phyloP scores from a whole-genome alignment of 2,888 invertebrate genomes.

The Drosophila fulvimacula region DNA sequence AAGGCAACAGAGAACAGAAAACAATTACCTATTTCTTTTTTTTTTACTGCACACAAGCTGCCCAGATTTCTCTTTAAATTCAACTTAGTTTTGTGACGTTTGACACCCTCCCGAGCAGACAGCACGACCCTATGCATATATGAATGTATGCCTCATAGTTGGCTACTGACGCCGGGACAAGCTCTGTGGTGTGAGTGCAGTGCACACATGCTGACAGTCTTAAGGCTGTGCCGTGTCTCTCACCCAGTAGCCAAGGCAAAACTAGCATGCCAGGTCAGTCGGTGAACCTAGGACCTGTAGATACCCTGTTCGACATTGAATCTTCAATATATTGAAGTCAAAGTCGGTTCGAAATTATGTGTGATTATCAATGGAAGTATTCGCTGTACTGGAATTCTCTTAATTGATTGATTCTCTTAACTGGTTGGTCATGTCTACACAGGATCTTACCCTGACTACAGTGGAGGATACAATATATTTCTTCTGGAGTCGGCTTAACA shows the following conservation, averaged over 20 bases:
- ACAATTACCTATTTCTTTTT: neutral
- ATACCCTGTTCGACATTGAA: neutral
- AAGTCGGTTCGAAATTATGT: too few species aligned
- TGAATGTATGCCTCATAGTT: slow-evolving; percentile 32
- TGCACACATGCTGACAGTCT: slow-evolving; percentile 38
- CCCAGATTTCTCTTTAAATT: slow-evolving; percentile 16
- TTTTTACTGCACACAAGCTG: neutral
- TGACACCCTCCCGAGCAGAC: neutral
- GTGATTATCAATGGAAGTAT: too few species aligned
- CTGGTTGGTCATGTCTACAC: too few species aligned
- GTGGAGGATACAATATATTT: too few species aligned
- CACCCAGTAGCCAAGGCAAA: slow-evolving; percentile 47
- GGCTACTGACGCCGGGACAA: slow-evolving; percentile 44
- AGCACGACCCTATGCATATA: slow-evolving; percentile 14
- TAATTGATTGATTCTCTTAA: too few species aligned
- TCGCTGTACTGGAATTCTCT: too few species aligned
- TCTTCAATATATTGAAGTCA: too few species aligned
- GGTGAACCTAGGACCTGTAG: neutral
- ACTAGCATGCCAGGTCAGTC: slow-evolving; percentile 1
- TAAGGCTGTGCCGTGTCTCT: slow-evolving; percentile 29
- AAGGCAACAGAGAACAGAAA: neutral
- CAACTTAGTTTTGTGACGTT: slow-evolving; percentile 1
- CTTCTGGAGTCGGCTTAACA: too few species aligned
- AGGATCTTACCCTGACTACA: too few species aligned
- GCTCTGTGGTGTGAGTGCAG: slow-evolving; percentile 21